A percentile compares a stretch with the other conserved stretches of the same genome.
phyloP scores from a whole-genome alignment of 2,888 invertebrate species.

The Synanthedon tipuliformis region DNA sequence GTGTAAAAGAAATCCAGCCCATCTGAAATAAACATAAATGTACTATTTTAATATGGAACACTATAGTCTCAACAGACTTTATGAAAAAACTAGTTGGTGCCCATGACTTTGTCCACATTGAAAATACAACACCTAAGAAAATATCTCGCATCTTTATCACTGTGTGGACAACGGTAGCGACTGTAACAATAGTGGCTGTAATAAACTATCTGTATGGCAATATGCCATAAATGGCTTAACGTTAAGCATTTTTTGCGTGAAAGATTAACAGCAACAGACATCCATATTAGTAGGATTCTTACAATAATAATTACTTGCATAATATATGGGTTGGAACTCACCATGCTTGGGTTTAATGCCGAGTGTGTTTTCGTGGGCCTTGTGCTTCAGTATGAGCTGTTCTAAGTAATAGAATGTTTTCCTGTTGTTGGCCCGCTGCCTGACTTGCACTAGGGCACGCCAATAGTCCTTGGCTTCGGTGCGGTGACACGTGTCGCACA shows the following conservation, averaged over 20 bases:
- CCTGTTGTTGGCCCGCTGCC: constrained; percentile 90
- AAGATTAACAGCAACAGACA: no score
- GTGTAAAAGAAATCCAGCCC: constrained; percentile 96
- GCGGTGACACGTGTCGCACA: constrained; percentile 98
- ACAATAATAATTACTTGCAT: no score
- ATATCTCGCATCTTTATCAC: no score
- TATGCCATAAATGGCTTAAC: no score
- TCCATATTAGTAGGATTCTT: no score
- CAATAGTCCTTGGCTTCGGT: constrained; percentile 98
- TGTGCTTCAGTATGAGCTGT: constrained; percentile 95
- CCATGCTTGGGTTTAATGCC: constrained; percentile 89
- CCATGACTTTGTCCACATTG: no score
- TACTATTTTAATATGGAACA: not conserved
- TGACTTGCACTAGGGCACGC: constrained; percentile 91
- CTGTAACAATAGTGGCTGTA: no score
- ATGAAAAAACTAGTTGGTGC: no score
- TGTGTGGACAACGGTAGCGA: no score
- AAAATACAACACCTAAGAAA: no score
- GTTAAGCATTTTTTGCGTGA: no score
- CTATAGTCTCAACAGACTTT: not conserved
- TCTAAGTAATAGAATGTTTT: constrained; percentile 98
- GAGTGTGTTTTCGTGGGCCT: constrained; percentile 88
- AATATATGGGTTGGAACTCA: constrained; percentile 25
- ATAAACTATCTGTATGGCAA: no score
- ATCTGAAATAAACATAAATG: constrained; percentile 64